phyloP scores from a whole-genome alignment of 2,888 invertebrate species.

The Ommatoiulus sabulosus region DNA sequence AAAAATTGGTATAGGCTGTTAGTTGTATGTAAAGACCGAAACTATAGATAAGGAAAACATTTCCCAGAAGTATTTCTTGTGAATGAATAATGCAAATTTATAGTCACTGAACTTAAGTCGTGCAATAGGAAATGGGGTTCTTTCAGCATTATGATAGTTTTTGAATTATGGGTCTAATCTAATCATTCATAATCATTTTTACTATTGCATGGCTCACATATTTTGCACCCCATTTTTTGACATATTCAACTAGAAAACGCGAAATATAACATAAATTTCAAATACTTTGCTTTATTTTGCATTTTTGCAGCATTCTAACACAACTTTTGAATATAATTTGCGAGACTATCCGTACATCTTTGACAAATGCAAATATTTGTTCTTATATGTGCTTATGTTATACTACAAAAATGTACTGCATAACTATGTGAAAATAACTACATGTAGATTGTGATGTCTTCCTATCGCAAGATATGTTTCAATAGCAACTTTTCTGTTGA shows the following conservation, averaged over 20 bases:
- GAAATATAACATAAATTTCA: too few species aligned
- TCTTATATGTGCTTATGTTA: too few species aligned
- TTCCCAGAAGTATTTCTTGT: neutral
- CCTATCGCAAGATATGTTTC: too few species aligned
- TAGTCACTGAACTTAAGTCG: neutral
- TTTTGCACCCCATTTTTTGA: neutral
- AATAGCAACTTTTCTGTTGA: neutral
- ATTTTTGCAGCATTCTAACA: too few species aligned
- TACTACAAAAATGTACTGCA: too few species aligned
- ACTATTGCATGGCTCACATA: neutral
- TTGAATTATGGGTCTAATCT: neutral
- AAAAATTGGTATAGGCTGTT: neutral
- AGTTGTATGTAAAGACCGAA: neutral
- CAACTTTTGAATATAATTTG: too few species aligned
- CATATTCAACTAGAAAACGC: neutral
- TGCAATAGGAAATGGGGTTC: neutral
- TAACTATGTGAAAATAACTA: too few species aligned
- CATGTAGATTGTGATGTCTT: too few species aligned
- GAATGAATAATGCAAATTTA: neutral
- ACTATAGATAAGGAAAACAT: neutral
- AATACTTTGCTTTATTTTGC: too few species aligned
- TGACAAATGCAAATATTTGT: too few species aligned
- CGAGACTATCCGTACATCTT: too few species aligned
- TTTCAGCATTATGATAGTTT: neutral
- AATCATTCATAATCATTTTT: constrained; percentile 41